Base-by-base conservation (phyloP, 1,140 invertebrate species). In the Portunus trituberculatus region DNA sequence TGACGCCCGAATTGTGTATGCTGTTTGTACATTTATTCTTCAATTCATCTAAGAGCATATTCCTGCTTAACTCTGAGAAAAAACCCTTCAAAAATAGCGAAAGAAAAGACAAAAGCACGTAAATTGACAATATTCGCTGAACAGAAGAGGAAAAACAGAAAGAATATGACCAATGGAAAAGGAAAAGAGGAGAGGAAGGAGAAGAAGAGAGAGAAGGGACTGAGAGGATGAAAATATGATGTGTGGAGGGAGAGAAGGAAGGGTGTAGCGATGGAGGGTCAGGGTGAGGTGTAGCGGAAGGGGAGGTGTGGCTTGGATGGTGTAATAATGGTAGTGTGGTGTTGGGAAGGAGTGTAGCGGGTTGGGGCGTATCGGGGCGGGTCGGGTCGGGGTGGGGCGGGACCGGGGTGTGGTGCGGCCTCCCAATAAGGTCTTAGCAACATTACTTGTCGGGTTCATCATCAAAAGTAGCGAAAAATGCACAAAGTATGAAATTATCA, bases 401-500 rank as follows among this genome's bases (percentile, higher is more conserved):
- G 48, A 14, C 6, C 67, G 67, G 67, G 67, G 67, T n/a, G 67
- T 20, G 67, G 67, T 7, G 67, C 67, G 20, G 67, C 4, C 20
- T 76, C 67, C 67, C 20, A 7, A 76, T 76, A 76, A 76, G 67
- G 67, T 76, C 67, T 76, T 76, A n/a, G 67, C 67, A n/a, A 76
- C 67, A 76, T 76, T 76, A 76, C 67, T 76, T 76, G 67, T 76
- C 67, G 67, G 67, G 67, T 76, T n/a, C 67, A 76, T 76, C 67
- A 76, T 76, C 67, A 76, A 76, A 76, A 76, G 67, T 76, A 76
- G 67, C 67, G 67, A 76, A 76, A 76, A 76, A n/a, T 76, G 67
- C 67, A 76, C 20, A 76, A n/a, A 76, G 67, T 76, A 76, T 76
- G n/a, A 76, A 76, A 76, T 76, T 76, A 76, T 76, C 67, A n/a